Conservation (phyloP, 2,888 invertebrate species). For the Cordilura impudica region DNA sequence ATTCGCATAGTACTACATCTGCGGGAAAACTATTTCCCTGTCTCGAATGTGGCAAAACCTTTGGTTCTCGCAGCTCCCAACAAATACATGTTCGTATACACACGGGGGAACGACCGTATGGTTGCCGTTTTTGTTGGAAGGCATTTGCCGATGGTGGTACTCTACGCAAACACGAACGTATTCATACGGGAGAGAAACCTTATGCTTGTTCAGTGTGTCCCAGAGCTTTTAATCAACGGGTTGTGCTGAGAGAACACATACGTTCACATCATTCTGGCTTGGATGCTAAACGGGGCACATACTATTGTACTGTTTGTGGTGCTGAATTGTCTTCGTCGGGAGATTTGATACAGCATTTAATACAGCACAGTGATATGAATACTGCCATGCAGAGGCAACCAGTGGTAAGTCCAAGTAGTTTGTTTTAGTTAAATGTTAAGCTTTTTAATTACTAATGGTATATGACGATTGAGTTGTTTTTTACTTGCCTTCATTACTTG, state of each 20-base stretch:
- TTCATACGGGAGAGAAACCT: constrained; percentile 91
- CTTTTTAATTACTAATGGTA: background rate
- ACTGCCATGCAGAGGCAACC: constrained; percentile 89
- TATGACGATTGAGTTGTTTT: background rate
- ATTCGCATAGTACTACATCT: constrained; percentile 80
- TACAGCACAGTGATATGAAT: constrained; percentile 91
- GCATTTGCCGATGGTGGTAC: constrained; percentile 94
- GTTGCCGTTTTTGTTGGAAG: constrained; percentile 92
- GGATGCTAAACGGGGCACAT: constrained; percentile 84
- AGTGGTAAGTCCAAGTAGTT: constrained; percentile 78
- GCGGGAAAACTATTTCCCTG: constrained; percentile 86
- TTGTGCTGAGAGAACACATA: constrained; percentile 90
- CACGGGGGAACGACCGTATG: constrained; percentile 89
- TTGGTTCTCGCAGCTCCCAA: constrained; percentile 90
- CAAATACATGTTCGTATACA: constrained; percentile 92
- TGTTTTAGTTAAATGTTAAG: background rate
- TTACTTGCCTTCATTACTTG: background rate
- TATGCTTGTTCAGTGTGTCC: constrained; percentile 93
- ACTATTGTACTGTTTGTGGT: constrained; percentile 87
- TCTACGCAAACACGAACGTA: constrained; percentile 89
- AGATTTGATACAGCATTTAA: constrained; percentile 89
- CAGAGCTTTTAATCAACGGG: constrained; percentile 91
- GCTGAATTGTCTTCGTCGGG: constrained; percentile 84
- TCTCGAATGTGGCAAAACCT: constrained; percentile 90
- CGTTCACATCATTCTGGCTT: constrained; percentile 91